Conservation (phyloP, 2,888 invertebrate genomes). For the Melanostoma mellinum region DNA sequence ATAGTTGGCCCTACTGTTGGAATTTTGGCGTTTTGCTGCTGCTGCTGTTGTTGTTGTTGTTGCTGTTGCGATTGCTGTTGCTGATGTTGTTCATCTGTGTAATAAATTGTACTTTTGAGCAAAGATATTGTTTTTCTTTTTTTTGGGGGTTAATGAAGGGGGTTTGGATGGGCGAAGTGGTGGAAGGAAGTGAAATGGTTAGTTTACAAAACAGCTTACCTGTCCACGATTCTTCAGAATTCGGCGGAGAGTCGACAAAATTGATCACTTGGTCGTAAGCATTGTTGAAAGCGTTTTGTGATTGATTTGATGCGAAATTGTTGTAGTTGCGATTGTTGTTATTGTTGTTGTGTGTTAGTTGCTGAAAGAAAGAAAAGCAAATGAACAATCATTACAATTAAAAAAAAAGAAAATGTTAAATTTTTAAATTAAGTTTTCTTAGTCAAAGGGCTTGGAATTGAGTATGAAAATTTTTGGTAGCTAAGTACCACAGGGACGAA, state of each 20-base stretch:
- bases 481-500: too few relatives aligned
- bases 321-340: constrained; percentile 77
- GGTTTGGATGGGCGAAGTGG: too few relatives aligned
- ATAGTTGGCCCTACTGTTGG: constrained; percentile 79
- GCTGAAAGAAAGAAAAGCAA: constrained; percentile 71
- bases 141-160: constrained; percentile 1
- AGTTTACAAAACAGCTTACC: constrained; percentile 74
- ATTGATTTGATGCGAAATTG: constrained; percentile 75
- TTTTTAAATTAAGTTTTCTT: too few relatives aligned
- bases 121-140: constrained; percentile 62
- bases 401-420: too few relatives aligned
- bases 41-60: constrained; percentile 49
- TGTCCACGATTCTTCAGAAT: constrained; percentile 82
- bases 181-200: too few relatives aligned
- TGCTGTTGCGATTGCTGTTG: constrained; percentile 77
- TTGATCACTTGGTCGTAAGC: constrained; percentile 82
- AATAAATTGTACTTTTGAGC: constrained; percentile 2
- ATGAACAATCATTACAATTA: background rate
- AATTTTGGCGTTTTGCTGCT: constrained; percentile 49
- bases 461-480: too few relatives aligned
- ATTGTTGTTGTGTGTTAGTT: constrained; percentile 77
- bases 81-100: constrained; percentile 60
- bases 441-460: too few relatives aligned
- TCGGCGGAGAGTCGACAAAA: constrained; percentile 82
- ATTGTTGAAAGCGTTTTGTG: constrained; percentile 73